A percentile compares a stretch with the other conserved stretches of the same genome.
phyloP scores from a whole-genome alignment of 1,140 invertebrate genomes.

The Helicoverpa zea region DNA sequence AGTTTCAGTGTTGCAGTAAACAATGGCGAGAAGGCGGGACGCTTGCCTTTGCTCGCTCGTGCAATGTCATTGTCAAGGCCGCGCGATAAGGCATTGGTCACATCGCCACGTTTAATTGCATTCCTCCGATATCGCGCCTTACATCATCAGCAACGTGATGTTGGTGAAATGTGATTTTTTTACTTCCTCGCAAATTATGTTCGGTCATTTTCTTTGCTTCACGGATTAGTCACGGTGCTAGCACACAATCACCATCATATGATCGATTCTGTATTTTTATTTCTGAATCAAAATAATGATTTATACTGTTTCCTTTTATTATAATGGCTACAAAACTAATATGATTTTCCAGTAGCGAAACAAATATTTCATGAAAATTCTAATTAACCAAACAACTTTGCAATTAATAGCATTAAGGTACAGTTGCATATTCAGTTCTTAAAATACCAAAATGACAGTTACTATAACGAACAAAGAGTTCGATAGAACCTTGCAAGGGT shows the following conservation, averaged over 20 bases:
- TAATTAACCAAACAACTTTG: too few species aligned
- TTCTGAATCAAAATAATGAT: conserved; percentile 9
- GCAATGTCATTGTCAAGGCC: conserved; percentile 65
- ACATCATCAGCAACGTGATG: conserved; percentile 61
- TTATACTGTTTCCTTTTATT: not conserved
- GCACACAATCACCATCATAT: conserved; percentile 32
- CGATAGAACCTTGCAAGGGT: too few species aligned
- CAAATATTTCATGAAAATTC: too few species aligned
- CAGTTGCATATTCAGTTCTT: too few species aligned
- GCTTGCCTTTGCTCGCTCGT: conserved; percentile 40
- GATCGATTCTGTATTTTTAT: conserved; percentile 30
- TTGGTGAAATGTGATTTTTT: conserved; percentile 49
- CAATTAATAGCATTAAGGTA: too few species aligned
- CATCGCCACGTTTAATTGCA: conserved; percentile 63
- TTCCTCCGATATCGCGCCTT: conserved; percentile 62
- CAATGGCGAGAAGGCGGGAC: conserved; percentile 32
- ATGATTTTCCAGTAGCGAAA: too few species aligned
- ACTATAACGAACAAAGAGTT: too few species aligned
- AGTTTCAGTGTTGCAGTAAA: conserved; percentile 10
- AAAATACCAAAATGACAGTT: too few species aligned
- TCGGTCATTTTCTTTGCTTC: conserved; percentile 46
- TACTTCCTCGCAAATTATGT: conserved; percentile 46
- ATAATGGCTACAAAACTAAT: too few species aligned
- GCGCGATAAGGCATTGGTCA: conserved; percentile 62
- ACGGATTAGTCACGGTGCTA: conserved; percentile 38